Percentiles rank a stretch among this genome's conserved stretches.
phyloP scores from a whole-genome alignment of 2,113 vertebrate species.

The Sylvilagus bachmani region DNA sequence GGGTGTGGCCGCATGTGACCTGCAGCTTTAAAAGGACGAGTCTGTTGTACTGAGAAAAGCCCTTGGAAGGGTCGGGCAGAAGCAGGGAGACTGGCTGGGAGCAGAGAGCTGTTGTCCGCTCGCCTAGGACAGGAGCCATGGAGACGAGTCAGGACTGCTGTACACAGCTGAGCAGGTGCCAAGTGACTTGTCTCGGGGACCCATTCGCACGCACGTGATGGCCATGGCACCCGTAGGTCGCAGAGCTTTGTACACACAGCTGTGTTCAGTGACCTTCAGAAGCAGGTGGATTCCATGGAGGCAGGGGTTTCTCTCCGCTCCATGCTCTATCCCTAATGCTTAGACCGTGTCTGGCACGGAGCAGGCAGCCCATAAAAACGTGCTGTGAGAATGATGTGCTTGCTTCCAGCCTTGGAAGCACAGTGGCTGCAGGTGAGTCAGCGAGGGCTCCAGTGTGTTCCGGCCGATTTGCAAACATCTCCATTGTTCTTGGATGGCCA shows the following conservation, averaged over 20 bases:
- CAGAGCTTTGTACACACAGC: no score
- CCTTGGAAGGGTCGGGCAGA: no score
- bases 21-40: not conserved
- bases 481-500: slow-evolving; percentile 6
- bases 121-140: not conserved
- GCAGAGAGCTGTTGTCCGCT: not conserved
- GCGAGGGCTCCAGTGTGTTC: not conserved
- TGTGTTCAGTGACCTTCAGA: not conserved
- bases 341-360: not conserved
- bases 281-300: not conserved
- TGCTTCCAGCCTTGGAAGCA: not conserved
- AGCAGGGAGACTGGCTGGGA: not conserved
- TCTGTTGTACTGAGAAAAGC: not conserved
- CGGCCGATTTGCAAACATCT: slow-evolving; percentile 7
- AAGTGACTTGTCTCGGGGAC: not conserved
- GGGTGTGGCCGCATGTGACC: not conserved
- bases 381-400: not conserved
- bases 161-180: not conserved
- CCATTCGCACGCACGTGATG: no score
- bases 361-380: not conserved
- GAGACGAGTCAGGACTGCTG: not conserved
- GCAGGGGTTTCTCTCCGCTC: not conserved
- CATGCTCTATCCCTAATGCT: not conserved
- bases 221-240: not conserved
- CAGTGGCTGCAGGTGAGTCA: not conserved